Conservation (phyloP, 2,113 vertebrate genomes). For the Atractosteus spatula region DNA sequence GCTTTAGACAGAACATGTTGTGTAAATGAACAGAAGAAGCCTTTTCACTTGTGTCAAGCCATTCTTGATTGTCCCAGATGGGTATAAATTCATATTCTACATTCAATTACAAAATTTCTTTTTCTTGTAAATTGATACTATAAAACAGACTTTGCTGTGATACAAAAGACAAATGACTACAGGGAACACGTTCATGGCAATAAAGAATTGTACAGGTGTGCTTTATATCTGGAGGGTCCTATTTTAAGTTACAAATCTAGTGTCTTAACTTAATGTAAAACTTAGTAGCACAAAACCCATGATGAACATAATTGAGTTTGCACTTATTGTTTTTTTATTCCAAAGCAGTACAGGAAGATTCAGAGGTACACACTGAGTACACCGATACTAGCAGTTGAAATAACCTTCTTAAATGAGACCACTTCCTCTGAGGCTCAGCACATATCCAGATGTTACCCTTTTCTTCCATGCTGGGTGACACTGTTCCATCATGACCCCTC, state of each 20-base stretch:
- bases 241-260: constrained; percentile 41
- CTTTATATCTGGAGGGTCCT: constrained; percentile 39
- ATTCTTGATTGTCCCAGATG: neutral
- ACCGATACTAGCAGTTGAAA: constrained; percentile 29
- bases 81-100: neutral
- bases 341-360: constrained; percentile 44
- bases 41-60: constrained; percentile 8
- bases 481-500: constrained; percentile 55
- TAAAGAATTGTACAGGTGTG: constrained; percentile 33
- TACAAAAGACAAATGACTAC: constrained; percentile 42
- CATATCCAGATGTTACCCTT: constrained; percentile 64
- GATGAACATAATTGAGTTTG: constrained; percentile 62
- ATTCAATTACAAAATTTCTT: neutral
- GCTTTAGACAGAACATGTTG: constrained; percentile 49
- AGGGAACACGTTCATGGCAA: constrained; percentile 27
- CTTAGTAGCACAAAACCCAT: constrained; percentile 43
- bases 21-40: constrained; percentile 60
- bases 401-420: constrained; percentile 62
- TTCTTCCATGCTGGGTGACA: constrained; percentile 54
- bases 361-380: constrained; percentile 63
- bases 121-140: neutral
- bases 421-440: constrained; percentile 67
- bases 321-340: constrained; percentile 60
- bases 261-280: constrained; percentile 54
- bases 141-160: constrained; percentile 26